A percentile compares a stretch with the other conserved stretches of the same genome.
These are phyloP conservation scores for Ostrea denselamellosa DNA, from an alignment of 1,140 invertebrate species.

Conservation along the genomic window DNA sequence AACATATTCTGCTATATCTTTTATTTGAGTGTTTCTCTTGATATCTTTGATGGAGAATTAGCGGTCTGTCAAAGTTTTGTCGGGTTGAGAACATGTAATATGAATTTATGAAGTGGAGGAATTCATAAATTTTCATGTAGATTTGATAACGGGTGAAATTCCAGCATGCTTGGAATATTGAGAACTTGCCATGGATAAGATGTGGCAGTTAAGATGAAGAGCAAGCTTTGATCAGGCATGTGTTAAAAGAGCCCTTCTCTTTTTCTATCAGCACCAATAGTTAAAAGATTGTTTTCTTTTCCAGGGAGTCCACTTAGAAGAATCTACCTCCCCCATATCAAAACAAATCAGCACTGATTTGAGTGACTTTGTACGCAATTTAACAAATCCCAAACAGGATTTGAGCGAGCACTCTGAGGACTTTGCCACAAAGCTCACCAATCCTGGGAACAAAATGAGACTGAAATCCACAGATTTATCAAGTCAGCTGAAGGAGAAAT, in stretches of 20 bases:
- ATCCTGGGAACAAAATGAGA: conserved; percentile 44
- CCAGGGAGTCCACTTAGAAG: conserved; percentile 60
- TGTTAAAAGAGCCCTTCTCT: conserved; percentile 16
- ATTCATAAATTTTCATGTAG: conserved; percentile 14
- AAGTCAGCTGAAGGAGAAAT: conserved; percentile 47
- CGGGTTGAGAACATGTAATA: conserved; percentile 9
- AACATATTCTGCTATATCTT: not conserved
- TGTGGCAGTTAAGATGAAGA: not conserved
- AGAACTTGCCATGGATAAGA: conserved; percentile 35
- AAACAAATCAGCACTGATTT: conserved; percentile 54
- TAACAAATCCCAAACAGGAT: conserved; percentile 53
- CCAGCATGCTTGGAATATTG: conserved; percentile 27
- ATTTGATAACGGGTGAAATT: conserved; percentile 11
- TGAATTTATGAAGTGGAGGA: conserved; percentile 20
- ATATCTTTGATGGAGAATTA: not conserved
- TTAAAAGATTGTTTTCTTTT: conserved; percentile 42
- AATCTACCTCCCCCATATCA: conserved; percentile 49
- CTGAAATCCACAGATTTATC: conserved; percentile 37
- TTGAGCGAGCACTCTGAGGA: conserved; percentile 16
- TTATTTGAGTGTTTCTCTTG: not conserved
- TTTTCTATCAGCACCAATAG: not conserved
- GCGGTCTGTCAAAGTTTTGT: not conserved
- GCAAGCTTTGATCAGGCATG: conserved; percentile 19
- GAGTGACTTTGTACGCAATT: conserved; percentile 53
- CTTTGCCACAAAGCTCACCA: not conserved